A percentile compares a stretch with the other conserved stretches of the same genome.
These are phyloP conservation scores for Macrosoma leucophasiata DNA, from an alignment of 2,888 invertebrate genomes.

Conservation along the genomic window DNA sequence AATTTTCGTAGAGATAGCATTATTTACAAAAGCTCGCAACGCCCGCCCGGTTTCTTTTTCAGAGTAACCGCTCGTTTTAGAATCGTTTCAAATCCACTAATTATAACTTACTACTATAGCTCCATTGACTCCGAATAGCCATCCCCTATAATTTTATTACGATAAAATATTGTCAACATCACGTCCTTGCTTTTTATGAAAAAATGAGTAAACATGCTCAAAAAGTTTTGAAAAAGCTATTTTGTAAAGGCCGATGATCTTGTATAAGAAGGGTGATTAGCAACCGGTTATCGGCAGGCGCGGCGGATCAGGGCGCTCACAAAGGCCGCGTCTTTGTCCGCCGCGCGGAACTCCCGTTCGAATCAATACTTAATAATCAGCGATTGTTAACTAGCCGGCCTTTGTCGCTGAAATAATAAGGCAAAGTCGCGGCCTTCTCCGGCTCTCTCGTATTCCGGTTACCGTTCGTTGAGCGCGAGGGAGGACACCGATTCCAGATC, in stretches of 20 bases:
- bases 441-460: slow-evolving; percentile 44
- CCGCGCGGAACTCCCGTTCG: slow-evolving; percentile 38
- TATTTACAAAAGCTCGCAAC: slow-evolving; percentile 70
- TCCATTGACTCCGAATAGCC: slow-evolving; percentile 44
- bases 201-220: slow-evolving; percentile 31
- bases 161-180: slow-evolving; percentile 34
- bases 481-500: slow-evolving; percentile 48
- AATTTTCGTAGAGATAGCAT: slow-evolving; percentile 59
- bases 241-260: slow-evolving; percentile 39
- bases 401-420: slow-evolving; percentile 56
- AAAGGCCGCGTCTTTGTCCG: slow-evolving; percentile 41
- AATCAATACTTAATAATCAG: slow-evolving; percentile 57
- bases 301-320: slow-evolving; percentile 43
- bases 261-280: slow-evolving; percentile 47
- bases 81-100: slow-evolving; percentile 29
- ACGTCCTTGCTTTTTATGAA: slow-evolving; percentile 27
- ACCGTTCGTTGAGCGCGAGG: slow-evolving; percentile 43
- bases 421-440: slow-evolving; percentile 56
- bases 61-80: slow-evolving; percentile 33
- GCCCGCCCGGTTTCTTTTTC: slow-evolving; percentile 37
- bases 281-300: slow-evolving; percentile 46
- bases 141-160: slow-evolving; percentile 40
- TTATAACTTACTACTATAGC: slow-evolving; percentile 38
- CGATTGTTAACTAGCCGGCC: slow-evolving; percentile 54
- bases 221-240: slow-evolving; percentile 34